These are phyloP conservation scores for Mus spretus DNA, from an alignment of 2,797 vertebrate species.

Conservation along the genomic window DNA sequence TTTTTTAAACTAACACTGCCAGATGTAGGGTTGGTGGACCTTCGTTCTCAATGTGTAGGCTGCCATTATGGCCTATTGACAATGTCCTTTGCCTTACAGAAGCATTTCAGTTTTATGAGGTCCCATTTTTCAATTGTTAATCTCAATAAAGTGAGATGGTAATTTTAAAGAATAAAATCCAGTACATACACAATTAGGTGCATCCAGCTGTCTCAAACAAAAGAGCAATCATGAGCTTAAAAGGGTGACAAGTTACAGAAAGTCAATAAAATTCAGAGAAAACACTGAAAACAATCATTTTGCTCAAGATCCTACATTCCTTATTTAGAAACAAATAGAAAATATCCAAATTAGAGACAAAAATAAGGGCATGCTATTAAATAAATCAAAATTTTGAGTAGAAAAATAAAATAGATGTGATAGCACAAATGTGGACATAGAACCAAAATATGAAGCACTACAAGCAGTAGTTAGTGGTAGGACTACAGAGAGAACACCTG, in stretches of 20 bases:
- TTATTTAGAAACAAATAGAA: not conserved
- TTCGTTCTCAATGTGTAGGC: too few relatives aligned
- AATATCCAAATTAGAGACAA: not conserved
- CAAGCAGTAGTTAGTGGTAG: not conserved
- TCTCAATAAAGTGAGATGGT: not conserved
- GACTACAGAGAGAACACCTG: not conserved
- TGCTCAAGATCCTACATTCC: not conserved
- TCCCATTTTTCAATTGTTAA: too few relatives aligned
- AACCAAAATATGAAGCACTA: not conserved
- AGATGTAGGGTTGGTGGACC: too few relatives aligned
- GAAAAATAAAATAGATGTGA: not conserved
- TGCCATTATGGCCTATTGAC: too few relatives aligned
- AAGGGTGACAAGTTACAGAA: not conserved
- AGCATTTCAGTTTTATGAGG: too few relatives aligned
- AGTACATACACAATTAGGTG: not conserved
- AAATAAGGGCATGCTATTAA: not conserved
- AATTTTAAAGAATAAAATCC: not conserved
- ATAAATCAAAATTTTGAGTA: not conserved
- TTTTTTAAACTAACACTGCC: too few relatives aligned
- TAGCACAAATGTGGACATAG: not conserved
- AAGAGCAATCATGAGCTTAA: not conserved
- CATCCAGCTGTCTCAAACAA: not conserved
- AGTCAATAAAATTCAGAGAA: not conserved
- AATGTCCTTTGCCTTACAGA: too few relatives aligned
- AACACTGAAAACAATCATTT: not conserved